Percentiles rank a stretch among this genome's conserved stretches.
Evolutionary conservation across 2,888 invertebrate genomes (phyloP).

Genomic region (Cephus rjabovi): DNA sequence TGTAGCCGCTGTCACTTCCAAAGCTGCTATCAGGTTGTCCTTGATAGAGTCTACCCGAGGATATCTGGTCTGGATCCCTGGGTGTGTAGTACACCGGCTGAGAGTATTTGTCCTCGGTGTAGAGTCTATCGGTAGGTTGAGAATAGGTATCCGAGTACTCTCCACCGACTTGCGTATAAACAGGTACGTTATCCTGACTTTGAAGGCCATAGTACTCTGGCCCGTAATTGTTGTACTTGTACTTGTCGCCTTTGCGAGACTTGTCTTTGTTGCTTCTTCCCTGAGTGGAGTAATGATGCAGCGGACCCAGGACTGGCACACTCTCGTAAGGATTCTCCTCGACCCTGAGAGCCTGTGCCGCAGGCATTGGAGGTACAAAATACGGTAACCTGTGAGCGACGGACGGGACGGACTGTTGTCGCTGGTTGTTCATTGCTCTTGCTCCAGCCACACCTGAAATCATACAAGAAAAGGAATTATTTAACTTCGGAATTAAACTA

Average conservation of each 20-base stretch:
- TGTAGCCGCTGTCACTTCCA: constrained; percentile 88
- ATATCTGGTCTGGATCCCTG: constrained; percentile 50
- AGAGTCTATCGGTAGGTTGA: constrained; percentile 57
- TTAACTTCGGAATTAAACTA: neutral
- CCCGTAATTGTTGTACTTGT: constrained; percentile 39
- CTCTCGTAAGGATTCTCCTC: constrained; percentile 73
- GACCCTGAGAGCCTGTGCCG: constrained; percentile 58
- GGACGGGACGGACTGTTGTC: constrained; percentile 59
- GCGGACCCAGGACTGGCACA: constrained; percentile 76
- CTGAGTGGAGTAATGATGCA: constrained; percentile 62
- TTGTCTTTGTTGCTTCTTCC: constrained; percentile 62
- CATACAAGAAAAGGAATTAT: neutral
- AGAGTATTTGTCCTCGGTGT: constrained; percentile 55
- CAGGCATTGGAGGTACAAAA: constrained; percentile 61
- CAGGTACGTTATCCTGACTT: constrained; percentile 50
- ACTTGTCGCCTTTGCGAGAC: constrained; percentile 28
- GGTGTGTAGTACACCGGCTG: constrained; percentile 58
- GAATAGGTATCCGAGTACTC: constrained; percentile 60
- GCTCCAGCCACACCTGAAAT: constrained; percentile 56
- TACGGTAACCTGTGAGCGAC: constrained; percentile 59
- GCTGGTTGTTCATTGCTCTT: constrained; percentile 48
- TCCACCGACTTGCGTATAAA: constrained; percentile 55
- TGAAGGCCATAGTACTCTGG: constrained; percentile 54
- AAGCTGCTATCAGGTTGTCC: constrained; percentile 74
- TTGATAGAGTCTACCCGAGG: constrained; percentile 54